A percentile compares a stretch with the other conserved stretches of the same genome.
phyloP scores from a whole-genome alignment of 2,888 invertebrate genomes.

The Podotricha telesiphe region DNA sequence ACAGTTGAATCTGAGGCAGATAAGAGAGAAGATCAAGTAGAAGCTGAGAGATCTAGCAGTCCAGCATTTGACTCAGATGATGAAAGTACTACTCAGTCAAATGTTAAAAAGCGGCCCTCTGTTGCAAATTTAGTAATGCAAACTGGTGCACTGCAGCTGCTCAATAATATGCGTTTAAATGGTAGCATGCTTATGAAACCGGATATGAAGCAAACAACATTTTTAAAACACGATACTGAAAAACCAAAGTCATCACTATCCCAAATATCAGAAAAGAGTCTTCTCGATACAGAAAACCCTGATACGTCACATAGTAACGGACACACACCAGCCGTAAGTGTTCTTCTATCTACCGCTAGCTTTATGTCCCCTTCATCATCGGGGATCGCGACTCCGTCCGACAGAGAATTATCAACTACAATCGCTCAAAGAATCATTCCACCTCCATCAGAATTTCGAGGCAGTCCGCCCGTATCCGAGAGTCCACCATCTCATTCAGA shows the following conservation, averaged over 20 bases:
- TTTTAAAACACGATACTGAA: conserved; percentile 67
- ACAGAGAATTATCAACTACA: conserved; percentile 75
- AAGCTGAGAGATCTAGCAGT: conserved; percentile 93
- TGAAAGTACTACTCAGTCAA: conserved; percentile 88
- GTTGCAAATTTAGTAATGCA: conserved; percentile 88
- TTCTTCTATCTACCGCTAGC: conserved; percentile 64
- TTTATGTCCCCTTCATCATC: conserved; percentile 71
- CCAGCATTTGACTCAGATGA: conserved; percentile 98
- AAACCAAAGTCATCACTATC: conserved; percentile 80
- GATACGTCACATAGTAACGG: conserved; percentile 64
- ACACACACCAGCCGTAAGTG: conserved; percentile 60
- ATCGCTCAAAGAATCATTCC: conserved; percentile 88
- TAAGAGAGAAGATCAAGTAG: conserved; percentile 78
- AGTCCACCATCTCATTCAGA: conserved; percentile 84
- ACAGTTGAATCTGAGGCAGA: conserved; percentile 78
- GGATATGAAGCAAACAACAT: conserved; percentile 65
- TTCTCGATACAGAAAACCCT: conserved; percentile 85
- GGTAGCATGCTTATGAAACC: conserved; percentile 79
- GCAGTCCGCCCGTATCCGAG: conserved; percentile 86
- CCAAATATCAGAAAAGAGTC: conserved; percentile 86
- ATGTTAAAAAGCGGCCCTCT: conserved; percentile 85
- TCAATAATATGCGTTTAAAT: conserved; percentile 82
- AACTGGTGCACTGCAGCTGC: conserved; percentile 82
- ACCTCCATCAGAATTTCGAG: conserved; percentile 88
- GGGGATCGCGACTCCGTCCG: conserved; percentile 74